Conservation (phyloP, 2,113 vertebrate genomes). For the Gavia stellata region DNA sequence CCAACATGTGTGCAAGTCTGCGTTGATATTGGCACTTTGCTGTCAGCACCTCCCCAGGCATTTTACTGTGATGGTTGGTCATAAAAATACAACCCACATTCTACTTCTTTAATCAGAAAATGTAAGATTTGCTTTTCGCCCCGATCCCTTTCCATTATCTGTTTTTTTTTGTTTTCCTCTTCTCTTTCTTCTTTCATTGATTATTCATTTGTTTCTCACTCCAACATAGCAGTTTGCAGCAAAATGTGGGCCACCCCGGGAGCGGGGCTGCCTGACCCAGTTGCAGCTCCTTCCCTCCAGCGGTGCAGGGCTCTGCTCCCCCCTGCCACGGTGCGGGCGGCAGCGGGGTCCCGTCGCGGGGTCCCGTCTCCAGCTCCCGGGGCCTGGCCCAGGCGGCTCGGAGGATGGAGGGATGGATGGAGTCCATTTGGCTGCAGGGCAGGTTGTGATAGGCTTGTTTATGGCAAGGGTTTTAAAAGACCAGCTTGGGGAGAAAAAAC, state of each 20-base stretch:
- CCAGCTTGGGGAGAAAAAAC: background rate
- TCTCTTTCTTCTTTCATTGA: background rate
- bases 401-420: background rate
- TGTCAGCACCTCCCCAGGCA: background rate
- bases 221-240: background rate
- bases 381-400: background rate
- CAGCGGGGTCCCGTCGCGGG: background rate
- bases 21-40: background rate
- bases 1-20: background rate
- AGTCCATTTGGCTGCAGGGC: background rate
- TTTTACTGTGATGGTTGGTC: background rate
- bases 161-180: background rate
- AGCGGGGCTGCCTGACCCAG: background rate
- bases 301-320: background rate
- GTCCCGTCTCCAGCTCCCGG: background rate
- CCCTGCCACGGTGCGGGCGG: rapidly evolving
- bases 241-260: background rate
- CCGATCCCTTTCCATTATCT: background rate
- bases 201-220: slow-evolving; percentile 25
- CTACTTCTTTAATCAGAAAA: background rate
- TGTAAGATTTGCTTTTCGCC: background rate
- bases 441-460: background rate
- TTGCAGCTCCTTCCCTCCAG: background rate
- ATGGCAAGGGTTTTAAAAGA: background rate
- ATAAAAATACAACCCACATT: background rate